Evolutionary conservation across 1,140 invertebrate genomes (phyloP).

Genomic region (Orius insidiosus): DNA sequence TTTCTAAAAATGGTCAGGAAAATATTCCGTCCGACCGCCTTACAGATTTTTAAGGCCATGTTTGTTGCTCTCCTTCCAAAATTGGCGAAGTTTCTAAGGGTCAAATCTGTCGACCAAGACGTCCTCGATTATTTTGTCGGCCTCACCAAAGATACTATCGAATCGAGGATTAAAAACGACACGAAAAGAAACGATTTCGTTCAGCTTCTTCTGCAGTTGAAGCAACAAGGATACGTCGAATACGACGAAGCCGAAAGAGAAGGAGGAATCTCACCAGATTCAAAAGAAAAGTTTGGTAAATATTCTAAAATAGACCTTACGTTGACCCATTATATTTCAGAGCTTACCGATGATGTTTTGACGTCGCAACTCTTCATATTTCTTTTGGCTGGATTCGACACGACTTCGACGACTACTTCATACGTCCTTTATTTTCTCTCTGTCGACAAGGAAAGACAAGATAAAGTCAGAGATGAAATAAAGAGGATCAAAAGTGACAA

Average conservation of each 20-base stretch:
- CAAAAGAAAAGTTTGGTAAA: no score
- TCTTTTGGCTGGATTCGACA: slow-evolving; percentile 11
- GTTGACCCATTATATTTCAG: no score
- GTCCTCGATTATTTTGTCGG: slow-evolving; percentile 28
- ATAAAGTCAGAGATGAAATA: slow-evolving; percentile 36
- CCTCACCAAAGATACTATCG: slow-evolving; percentile 28
- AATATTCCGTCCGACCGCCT: slow-evolving; percentile 22
- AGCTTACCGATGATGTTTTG: slow-evolving; percentile 21
- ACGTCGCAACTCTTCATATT: slow-evolving; percentile 11
- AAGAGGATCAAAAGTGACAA: slow-evolving; percentile 25
- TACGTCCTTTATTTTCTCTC: slow-evolving; percentile 14
- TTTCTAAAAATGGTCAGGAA: slow-evolving; percentile 29
- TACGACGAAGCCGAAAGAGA: neutral
- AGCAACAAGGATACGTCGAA: slow-evolving; percentile 9
- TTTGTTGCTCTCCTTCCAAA: slow-evolving; percentile 11
- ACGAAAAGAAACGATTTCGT: slow-evolving; percentile 28
- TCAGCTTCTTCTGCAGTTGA: slow-evolving; percentile 20
- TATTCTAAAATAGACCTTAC: no score
- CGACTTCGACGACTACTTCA: slow-evolving; percentile 5
- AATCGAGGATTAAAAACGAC: slow-evolving; percentile 26
- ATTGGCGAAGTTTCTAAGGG: slow-evolving; percentile 8
- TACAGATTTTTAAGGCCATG: slow-evolving; percentile 11
- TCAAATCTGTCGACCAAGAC: slow-evolving; percentile 15
- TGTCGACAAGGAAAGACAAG: slow-evolving; percentile 26
- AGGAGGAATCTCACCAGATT: no score